Evolutionary conservation across 2,113 vertebrate species (phyloP).

Genomic region (Channa argus): DNA sequence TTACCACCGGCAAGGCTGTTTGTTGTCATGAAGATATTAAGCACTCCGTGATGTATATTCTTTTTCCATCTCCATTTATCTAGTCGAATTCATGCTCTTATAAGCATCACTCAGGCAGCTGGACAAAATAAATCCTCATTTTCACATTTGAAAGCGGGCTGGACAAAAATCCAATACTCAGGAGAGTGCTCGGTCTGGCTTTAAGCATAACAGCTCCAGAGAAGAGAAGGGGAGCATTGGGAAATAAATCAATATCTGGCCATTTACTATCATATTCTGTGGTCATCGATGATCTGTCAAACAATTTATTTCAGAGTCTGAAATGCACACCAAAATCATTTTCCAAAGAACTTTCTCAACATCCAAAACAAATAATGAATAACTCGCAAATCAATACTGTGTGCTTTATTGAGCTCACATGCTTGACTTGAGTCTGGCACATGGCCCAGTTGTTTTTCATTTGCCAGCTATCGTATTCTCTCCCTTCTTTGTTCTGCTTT

Average conservation of each 20-base stretch:
- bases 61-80: conserved; percentile 61
- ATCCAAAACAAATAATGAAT: conserved; percentile 80
- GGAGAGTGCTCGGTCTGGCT: conserved; percentile 66
- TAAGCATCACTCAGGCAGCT: conserved; percentile 59
- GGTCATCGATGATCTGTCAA: conserved; percentile 78
- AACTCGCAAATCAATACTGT: conserved; percentile 72
- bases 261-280: conserved; percentile 77
- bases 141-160: conserved; percentile 68
- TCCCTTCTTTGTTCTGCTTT: conserved; percentile 50
- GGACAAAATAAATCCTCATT: conserved; percentile 73
- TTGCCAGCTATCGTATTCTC: conserved; percentile 53
- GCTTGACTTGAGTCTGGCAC: conserved; percentile 70
- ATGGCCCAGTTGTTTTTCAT: conserved; percentile 68
- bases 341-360: conserved; percentile 75
- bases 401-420: conserved; percentile 71
- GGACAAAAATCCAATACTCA: conserved; percentile 70
- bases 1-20: conserved; percentile 70
- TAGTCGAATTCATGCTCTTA: conserved; percentile 40
- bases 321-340: conserved; percentile 64
- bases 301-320: conserved; percentile 68
- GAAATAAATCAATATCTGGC: conserved; percentile 73
- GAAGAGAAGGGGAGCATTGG: conserved; percentile 37
- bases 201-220: conserved; percentile 62
- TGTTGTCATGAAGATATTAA: conserved; percentile 68
- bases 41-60: conserved; percentile 63